Evolutionary conservation across 2,113 vertebrate species (phyloP).

Genomic region (Mandrillus leucophaeus): DNA sequence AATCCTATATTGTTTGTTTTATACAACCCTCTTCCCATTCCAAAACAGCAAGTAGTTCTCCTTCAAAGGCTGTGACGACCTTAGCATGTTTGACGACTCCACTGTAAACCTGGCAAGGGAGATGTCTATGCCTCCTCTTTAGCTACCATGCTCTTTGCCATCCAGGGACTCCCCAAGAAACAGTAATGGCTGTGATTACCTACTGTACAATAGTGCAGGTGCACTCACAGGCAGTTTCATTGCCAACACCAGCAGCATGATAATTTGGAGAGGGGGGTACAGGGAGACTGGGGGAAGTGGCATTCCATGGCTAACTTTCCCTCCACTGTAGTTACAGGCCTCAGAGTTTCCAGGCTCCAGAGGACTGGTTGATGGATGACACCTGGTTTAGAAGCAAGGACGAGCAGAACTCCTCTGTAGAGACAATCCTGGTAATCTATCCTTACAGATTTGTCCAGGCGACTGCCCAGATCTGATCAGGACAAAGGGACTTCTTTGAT

Average conservation of each 20-base stretch:
- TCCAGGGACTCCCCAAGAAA: not conserved
- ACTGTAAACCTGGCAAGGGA: not conserved
- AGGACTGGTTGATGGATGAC: not conserved
- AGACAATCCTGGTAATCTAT: not conserved
- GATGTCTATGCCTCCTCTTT: not conserved
- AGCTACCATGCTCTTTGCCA: not conserved
- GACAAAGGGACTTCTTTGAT: not conserved
- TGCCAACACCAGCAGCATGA: not conserved
- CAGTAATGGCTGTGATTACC: not conserved
- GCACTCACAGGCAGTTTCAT: not conserved
- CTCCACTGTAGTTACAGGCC: not conserved
- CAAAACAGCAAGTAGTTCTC: not conserved
- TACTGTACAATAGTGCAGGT: no score
- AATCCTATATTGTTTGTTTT: not conserved
- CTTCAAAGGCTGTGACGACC: not conserved
- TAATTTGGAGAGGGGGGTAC: rapidly evolving
- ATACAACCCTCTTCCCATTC: not conserved
- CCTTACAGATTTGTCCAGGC: not conserved
- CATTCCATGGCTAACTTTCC: not conserved
- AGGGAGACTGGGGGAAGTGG: not conserved
- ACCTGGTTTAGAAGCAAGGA: not conserved
- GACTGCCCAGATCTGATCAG: not conserved
- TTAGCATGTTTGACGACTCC: not conserved
- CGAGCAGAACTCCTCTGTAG: not conserved
- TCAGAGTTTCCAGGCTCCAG: not conserved